phyloP scores from a whole-genome alignment of 2,113 vertebrate species.

The human (Homo sapiens) region GRCh38 chrY:472001-472500 shows the following conservation, averaged over 20 bases:
- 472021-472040: neutral
- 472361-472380: too few species aligned
- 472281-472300: too few species aligned
- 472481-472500: too few species aligned
- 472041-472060: neutral
- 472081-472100: neutral
- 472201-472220: neutral
- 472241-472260: accelerated
- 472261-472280: accelerated
- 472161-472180: accelerated
- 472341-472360: too few species aligned
- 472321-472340: too few species aligned
- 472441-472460: too few species aligned
- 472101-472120: neutral
- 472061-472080: accelerated
- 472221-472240: too few species aligned
- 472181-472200: accelerated
- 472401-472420: too few species aligned
- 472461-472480: accelerated
- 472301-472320: accelerated
- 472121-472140: too few species aligned
- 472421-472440: too few species aligned
- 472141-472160: too few species aligned
- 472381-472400: accelerated
- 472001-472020: accelerated